Evolutionary conservation across 2,888 invertebrate genomes (phyloP), one percentile per base, ranked within the genome.

Genomic region (Leucophora obtusa): DNA sequence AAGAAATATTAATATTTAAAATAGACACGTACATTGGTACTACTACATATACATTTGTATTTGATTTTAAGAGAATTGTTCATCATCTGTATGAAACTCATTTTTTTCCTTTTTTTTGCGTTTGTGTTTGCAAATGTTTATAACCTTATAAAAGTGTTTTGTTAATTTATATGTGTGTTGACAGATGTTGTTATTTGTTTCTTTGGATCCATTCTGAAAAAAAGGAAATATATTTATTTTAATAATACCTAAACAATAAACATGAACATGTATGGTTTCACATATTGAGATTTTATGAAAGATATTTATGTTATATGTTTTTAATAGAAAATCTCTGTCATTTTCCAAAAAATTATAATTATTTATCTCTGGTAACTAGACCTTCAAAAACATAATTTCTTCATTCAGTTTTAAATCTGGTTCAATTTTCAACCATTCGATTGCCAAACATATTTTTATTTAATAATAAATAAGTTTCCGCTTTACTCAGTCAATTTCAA

Each of bases 1-100:
- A 53, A 71, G 38, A 66, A 21, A 38, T 71, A 54, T 71, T 71
- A 71, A 71, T 63, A 72, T 72, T 63, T n/a, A n/a, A 62, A 56
- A 72, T 72, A 63, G 56, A 72, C 72, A 72, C 63, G 56, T 72
- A 59, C 38, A 24, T 38, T 62, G 56, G 21, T 17, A 62, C 17
- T 17, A 62, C 17, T 63, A 28, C 56, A 9, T 60, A 53, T 50
- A 10, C n/a, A 14, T 56, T 1, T 56, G 38, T 50, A 17, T 60
- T 9, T 18, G 5, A n/a, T 60, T 58, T 47, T 28, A 24, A 47
- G 28, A 14, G 8, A 51, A 38, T 54, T 53, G 38, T 71, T 62
- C 58, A 28, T 62, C 24, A 62, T 62, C 9, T 58, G 17, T 43
- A 1, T 8, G 35, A 35, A 17, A 54, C 2, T 2, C 47, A 11